phyloP scores from a whole-genome alignment of 2,888 invertebrate genomes.

The Clepsis dumicolana region DNA sequence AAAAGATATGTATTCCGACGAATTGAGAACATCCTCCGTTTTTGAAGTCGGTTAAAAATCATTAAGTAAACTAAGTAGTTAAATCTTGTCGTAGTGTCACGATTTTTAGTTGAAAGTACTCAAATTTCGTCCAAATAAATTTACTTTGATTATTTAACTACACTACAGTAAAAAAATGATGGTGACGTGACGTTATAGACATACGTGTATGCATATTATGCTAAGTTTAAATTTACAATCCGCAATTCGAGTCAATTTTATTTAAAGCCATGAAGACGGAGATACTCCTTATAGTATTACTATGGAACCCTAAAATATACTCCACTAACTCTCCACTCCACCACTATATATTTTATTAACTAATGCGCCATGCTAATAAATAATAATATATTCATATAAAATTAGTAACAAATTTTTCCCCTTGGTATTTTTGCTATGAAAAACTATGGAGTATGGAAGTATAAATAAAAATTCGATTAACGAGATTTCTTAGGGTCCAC shows the following conservation, averaged over 20 bases:
- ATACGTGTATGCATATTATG: too few relatives aligned
- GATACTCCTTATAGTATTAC: not conserved
- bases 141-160: not conserved
- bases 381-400: conserved; percentile 1
- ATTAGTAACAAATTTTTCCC: not conserved
- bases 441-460: too few relatives aligned
- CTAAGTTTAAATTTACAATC: too few relatives aligned
- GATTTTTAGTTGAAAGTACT: not conserved
- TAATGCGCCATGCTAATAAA: not conserved
- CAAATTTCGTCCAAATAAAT: not conserved
- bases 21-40: too few relatives aligned
- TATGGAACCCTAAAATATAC: not conserved
- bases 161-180: not conserved
- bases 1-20: too few relatives aligned
- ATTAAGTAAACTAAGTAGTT: not conserved
- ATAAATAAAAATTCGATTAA: conserved; percentile 38
- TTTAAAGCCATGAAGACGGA: not conserved
- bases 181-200: not conserved
- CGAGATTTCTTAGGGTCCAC: conserved; percentile 58
- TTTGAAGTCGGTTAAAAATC: not conserved
- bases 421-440: conserved; percentile 4
- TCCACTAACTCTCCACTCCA: conserved; percentile 8
- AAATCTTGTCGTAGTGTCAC: not conserved
- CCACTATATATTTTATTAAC: not conserved
- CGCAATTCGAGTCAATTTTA: not conserved